These are phyloP conservation scores for Hyles euphorbiae DNA, from an alignment of 1,140 invertebrate genomes.

Conservation along the genomic window DNA sequence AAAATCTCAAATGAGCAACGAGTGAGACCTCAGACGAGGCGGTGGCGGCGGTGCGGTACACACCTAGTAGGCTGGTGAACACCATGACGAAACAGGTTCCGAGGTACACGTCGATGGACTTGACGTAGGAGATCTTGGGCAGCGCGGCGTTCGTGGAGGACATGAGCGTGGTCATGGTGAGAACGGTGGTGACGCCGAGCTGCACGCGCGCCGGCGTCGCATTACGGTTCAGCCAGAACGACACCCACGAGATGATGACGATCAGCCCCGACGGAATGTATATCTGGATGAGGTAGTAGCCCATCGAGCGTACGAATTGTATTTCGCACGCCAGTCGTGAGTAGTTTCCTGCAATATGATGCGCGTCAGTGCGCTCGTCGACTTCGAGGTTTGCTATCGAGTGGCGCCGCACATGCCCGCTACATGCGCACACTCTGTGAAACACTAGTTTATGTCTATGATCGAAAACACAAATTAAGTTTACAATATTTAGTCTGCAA, in stretches of 20 bases:
- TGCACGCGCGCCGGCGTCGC: conserved; percentile 97
- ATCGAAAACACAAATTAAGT: too few species aligned
- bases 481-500: too few species aligned
- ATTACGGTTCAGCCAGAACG: conserved; percentile 94
- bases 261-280: conserved; percentile 99
- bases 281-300: conserved; percentile 99
- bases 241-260: conserved; percentile 99
- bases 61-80: conserved; percentile 94
- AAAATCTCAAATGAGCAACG: background rate
- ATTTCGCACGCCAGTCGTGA: conserved; percentile 97
- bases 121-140: conserved; percentile 99
- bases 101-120: conserved; percentile 98
- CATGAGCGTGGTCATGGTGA: conserved; percentile 99
- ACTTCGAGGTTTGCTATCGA: background rate
- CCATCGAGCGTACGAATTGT: conserved; percentile 98
- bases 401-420: background rate
- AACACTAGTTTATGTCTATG: too few species aligned
- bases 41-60: conserved; percentile 34
- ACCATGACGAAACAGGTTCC: conserved; percentile 99
- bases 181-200: conserved; percentile 96
- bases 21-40: too few species aligned
- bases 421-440: too few species aligned
- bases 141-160: conserved; percentile 98
- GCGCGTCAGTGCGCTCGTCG: background rate
- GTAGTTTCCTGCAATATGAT: conserved; percentile 89